Evolutionary conservation across 2,113 vertebrate species (phyloP), one percentile per base, ranked within the genome.

Genomic region (Sclerurus mexicanus): DNA sequence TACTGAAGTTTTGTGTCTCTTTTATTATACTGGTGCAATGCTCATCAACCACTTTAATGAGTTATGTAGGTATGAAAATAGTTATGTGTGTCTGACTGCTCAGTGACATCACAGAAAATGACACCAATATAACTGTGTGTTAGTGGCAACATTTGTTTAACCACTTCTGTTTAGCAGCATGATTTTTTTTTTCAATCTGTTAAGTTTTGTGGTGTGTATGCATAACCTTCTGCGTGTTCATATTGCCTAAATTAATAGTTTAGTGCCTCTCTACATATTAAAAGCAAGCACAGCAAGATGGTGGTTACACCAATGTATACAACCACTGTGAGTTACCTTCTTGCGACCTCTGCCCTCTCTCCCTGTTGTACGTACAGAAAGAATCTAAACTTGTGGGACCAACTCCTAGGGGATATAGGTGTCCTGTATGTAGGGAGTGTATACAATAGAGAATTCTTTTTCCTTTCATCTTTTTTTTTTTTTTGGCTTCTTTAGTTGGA

Each of bases 281-380:
- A 55, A 89, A 63, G 58, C 4, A 10, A 92, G 35, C 42, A 31
- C 24, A 60, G 9, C 12, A 35, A 67, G 85, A 46, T 39, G 50
- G 9, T 30, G 42, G 11, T 56, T 89, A 63, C 4, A 13, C 18
- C 60, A 14, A 30, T 39, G 24, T 37, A 3, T 64, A n/a, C 23
- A 25, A 12, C 20, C 37, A 27, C 22, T 40, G 23, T 50, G 53
- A 73, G 55, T 60, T 0, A 0, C 68, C 3, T 3, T 73, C 53
- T 3, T 62, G 67, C 25, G 23, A 17, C 44, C 31, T 75, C 18
- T 56, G 42, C 25, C 31, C 15, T 77, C 16, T 67, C 37, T 42
- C 9, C 22, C 4, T 10, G 2, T 28, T 93, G 33, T 60, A 35
- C 59, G 4, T 71, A 63, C 27, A 68, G 42, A 59, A 10, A 66